Base-by-base conservation (phyloP, 2,797 vertebrate genomes). In the Acanthurus lineatus region DNA sequence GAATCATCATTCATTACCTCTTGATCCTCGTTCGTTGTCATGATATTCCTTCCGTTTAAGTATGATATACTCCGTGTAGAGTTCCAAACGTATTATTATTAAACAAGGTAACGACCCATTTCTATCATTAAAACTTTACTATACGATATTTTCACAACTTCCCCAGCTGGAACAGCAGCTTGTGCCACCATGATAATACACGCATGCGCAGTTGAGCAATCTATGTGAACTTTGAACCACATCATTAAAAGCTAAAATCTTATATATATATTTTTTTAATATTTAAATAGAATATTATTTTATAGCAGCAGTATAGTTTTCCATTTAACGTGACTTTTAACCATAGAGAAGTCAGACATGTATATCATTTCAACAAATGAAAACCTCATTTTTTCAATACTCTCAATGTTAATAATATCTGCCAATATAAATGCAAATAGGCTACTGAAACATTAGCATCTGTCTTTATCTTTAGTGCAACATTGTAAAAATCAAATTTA, bases 1-100 rank as follows among this genome's bases (percentile, higher is more conserved):
- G 22, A 38, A 44, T 10, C 62, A 59, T 38, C 53, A 19, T 48
- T 19, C 68, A 16, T 44, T 63, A 98, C 97, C 97, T 98, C 97
- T 82, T 99, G 98, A 88, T 98, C 98, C 90, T 99, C 98, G 90
- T 98, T 98, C 47, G 97, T 95, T 73, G 97, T 95, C 98, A 98
- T 98, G 57, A 6, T 86, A 12, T 48, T 35, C 7, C 49, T 28
- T 14, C 35, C n/a, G 9, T 32, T n/a, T 19, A 45, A 15, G 12
- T 25, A 0, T 0, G 28, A 15, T 9, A 1, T 1, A 4, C 40
- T 68, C n/a, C 60, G 16, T 42, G 20, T 7, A 14, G 51, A 64
- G 45, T 10, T 48, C 17, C 9, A 9, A 16, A 48, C 12, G 9
- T 47, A 0, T 1, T 3, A 1, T 16, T 12, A 6, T 2, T 9